Evolutionary conservation across 2,113 vertebrate genomes (phyloP), one percentile per base, ranked within the genome.

Genomic region (Jaculus jaculus): DNA sequence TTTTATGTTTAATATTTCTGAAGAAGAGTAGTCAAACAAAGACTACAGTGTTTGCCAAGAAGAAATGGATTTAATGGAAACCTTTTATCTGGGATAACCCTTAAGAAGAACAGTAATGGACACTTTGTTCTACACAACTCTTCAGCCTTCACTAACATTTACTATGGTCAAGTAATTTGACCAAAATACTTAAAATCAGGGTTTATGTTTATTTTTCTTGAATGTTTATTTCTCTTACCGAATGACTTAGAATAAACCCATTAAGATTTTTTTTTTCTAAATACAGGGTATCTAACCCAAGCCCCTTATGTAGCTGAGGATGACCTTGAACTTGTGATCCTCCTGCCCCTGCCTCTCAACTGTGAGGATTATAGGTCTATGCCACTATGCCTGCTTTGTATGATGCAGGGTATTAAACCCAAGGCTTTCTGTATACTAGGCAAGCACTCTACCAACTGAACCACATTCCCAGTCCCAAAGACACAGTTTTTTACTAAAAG

Each of bases 1-100:
- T 84, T 51, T 65, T 69, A 87, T 71, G 5, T 77, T 78, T 83
- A 80, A 72, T 94, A 68, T 91, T 82, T 95, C 75, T 82, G 74
- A 32, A 95, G 42, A 87, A 23, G 32, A 87, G 26, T 61, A 79
- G 71, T 94, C 92, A 93, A 15, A 78, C 51, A 93, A 78, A 95
- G 75, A 17, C 34, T 71, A 82, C 16, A 34, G n/a, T 74, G n/a
- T 84, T 95, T 95, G 88, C 96, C 92, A 96, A 92, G 28, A 87
- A 90, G 73, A 93, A 95, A 92, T 95, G n/a, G 85, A 92, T 88
- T 94, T 88, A 96, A 89, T 90, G 93, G 92, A 95, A 96, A 95
- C 69, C 72, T 94, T 95, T 95, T 87, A 93, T 90, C 84, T 65
- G 37, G 47, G 30, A 88, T 82, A 94, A 80, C 87, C 63, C 69